Percentiles rank a stretch among this genome's conserved stretches.
Evolutionary conservation across 2,113 vertebrate genomes (phyloP).

Genomic region (Daboia siamensis): DNA sequence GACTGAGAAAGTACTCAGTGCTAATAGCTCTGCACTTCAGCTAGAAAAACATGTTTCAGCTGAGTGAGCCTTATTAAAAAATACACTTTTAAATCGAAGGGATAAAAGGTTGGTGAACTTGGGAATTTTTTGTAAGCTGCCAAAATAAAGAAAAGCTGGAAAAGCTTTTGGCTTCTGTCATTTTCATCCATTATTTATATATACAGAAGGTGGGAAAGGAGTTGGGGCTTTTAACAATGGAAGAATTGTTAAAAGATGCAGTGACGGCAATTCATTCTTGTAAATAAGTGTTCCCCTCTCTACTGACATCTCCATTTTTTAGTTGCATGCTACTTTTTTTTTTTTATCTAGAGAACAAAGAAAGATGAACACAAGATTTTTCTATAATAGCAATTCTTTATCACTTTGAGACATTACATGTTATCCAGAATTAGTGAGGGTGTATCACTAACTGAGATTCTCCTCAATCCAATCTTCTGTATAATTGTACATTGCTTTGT

Average conservation of each 20-base stretch:
- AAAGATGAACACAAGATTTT: not conserved
- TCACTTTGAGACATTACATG: not conserved
- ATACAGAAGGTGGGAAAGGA: not conserved
- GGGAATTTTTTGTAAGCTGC: conserved; percentile 13
- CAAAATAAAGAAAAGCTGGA: not conserved
- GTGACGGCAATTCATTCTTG: not conserved
- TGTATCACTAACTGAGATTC: not conserved
- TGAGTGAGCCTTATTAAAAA: conserved; percentile 34
- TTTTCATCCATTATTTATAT: conserved; percentile 12
- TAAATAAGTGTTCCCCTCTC: not conserved
- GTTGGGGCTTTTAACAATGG: not conserved
- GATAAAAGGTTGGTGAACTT: conserved; percentile 30
- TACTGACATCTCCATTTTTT: not conserved
- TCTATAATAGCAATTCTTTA: not conserved
- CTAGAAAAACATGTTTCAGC: conserved; percentile 35
- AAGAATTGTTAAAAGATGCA: not conserved
- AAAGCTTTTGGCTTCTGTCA: conserved; percentile 6
- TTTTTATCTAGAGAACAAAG: not conserved
- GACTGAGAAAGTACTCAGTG: conserved; percentile 30
- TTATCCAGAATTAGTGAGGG: not conserved
- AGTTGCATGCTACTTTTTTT: not conserved
- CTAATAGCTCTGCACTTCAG: conserved; percentile 34
- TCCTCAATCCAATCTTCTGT: not conserved
- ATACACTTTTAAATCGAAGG: conserved; percentile 23
- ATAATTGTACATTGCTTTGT: not conserved